Conservation (phyloP, 2,888 invertebrate genomes). For the Alloscopus bannaensis region DNA sequence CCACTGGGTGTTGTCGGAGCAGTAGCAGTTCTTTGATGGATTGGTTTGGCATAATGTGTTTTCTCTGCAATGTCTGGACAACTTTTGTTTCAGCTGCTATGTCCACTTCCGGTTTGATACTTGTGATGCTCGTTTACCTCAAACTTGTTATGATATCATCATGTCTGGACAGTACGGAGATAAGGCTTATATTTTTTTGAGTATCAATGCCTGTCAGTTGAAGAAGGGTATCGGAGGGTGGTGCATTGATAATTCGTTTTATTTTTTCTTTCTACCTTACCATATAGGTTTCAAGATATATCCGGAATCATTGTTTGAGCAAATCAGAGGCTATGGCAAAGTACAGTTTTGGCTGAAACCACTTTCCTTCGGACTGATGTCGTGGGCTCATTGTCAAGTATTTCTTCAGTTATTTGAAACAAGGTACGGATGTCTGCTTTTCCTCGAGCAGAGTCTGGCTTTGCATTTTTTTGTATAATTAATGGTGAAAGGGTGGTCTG, state of each 20-base stretch:
- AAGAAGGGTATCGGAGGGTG: not conserved
- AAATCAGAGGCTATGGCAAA: slow-evolving; percentile 1
- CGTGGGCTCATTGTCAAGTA: slow-evolving; percentile 1
- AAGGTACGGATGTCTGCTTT: not conserved
- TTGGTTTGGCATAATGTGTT: not conserved
- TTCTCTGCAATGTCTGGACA: not conserved
- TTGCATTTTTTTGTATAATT: not conserved
- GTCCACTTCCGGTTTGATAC: not conserved
- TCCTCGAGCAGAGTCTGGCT: not conserved
- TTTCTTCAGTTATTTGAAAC: slow-evolving; percentile 18
- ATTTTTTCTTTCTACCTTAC: not conserved
- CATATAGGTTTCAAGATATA: not conserved
- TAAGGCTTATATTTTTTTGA: not conserved
- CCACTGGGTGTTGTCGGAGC: not conserved
- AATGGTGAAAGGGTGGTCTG: not conserved
- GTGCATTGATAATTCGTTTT: no score
- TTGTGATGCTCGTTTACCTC: not conserved
- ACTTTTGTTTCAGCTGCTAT: not conserved
- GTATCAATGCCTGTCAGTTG: not conserved
- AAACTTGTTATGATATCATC: not conserved
- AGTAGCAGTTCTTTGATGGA: not conserved
- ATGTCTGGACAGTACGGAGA: not conserved
- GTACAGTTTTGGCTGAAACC: slow-evolving; percentile 11
- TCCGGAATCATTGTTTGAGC: slow-evolving; percentile 1
- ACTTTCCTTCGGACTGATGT: not conserved